phyloP scores from a whole-genome alignment of 2,888 invertebrate species.

The Plemyria rubiginata region DNA sequence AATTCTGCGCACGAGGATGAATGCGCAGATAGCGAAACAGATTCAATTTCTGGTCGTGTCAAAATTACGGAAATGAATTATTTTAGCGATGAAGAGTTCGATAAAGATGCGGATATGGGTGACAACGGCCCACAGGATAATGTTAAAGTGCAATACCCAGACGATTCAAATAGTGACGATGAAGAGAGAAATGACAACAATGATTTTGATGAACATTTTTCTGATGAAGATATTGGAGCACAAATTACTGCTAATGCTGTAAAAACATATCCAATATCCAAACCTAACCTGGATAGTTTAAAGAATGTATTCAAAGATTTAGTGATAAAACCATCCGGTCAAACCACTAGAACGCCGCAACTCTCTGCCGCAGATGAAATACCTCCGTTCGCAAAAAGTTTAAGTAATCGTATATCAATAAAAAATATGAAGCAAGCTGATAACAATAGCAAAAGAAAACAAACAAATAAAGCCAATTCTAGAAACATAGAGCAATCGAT shows the following conservation, averaged over 20 bases:
- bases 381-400: conserved; percentile 42
- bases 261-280: conserved; percentile 46
- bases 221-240: conserved; percentile 55
- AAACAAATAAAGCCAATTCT: conserved; percentile 29
- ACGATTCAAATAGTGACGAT: conserved; percentile 56
- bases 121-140: conserved; percentile 42
- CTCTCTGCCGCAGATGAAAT: conserved; percentile 36
- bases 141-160: conserved; percentile 61
- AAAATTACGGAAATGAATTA: conserved; percentile 67
- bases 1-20: conserved; percentile 42
- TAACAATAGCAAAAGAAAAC: conserved; percentile 36
- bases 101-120: conserved; percentile 36
- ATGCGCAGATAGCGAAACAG: conserved; percentile 51
- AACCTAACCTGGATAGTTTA: conserved; percentile 53
- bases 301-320: conserved; percentile 64
- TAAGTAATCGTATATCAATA: conserved; percentile 51
- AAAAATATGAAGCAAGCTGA: conserved; percentile 52
- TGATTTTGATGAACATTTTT: conserved; percentile 34
- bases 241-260: conserved; percentile 52
- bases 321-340: conserved; percentile 50
- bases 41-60: conserved; percentile 54
- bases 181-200: conserved; percentile 54
- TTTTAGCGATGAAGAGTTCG: conserved; percentile 51
- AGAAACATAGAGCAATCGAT: conserved; percentile 25
- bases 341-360: conserved; percentile 21